A percentile compares a stretch with the other conserved stretches of the same genome.
phyloP scores from a whole-genome alignment of 2,113 vertebrate species.

The Triplophysa rosa region DNA sequence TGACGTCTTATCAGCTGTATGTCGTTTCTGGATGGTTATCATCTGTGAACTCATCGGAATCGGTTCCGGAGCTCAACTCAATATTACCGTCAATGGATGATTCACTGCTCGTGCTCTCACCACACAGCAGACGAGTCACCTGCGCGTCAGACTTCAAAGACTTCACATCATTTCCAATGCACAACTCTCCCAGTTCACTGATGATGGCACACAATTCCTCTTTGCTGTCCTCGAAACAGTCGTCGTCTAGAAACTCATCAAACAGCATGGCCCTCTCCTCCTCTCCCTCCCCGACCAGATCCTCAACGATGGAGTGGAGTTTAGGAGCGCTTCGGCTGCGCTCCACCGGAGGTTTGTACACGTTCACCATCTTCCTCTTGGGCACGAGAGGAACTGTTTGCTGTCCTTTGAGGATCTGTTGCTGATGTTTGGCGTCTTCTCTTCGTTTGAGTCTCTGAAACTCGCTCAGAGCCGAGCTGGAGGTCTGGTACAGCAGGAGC shows the following conservation, averaged over 20 bases:
- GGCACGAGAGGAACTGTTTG: constrained; percentile 89
- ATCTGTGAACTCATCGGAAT: neutral
- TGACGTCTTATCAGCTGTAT: too few species aligned
- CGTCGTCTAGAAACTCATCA: constrained; percentile 75
- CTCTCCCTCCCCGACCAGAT: constrained; percentile 87
- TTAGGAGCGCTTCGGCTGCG: constrained; percentile 94
- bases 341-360: constrained; percentile 95
- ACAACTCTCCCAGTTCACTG: constrained; percentile 85
- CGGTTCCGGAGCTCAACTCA: neutral
- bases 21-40: neutral
- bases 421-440: constrained; percentile 93
- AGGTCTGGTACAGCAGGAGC: constrained; percentile 93
- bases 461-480: constrained; percentile 90
- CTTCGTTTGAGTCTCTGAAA: constrained; percentile 92
- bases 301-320: constrained; percentile 95
- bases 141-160: constrained; percentile 86
- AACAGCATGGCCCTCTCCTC: constrained; percentile 83
- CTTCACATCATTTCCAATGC: constrained; percentile 89
- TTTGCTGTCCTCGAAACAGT: constrained; percentile 68
- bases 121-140: constrained; percentile 89
- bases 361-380: constrained; percentile 87
- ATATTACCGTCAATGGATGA: constrained; percentile 85
- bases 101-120: constrained; percentile 93
- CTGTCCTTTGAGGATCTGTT: constrained; percentile 90
- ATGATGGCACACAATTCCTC: constrained; percentile 84